Conservation (phyloP, 2,113 vertebrate species). For the Blennius ocellaris region DNA sequence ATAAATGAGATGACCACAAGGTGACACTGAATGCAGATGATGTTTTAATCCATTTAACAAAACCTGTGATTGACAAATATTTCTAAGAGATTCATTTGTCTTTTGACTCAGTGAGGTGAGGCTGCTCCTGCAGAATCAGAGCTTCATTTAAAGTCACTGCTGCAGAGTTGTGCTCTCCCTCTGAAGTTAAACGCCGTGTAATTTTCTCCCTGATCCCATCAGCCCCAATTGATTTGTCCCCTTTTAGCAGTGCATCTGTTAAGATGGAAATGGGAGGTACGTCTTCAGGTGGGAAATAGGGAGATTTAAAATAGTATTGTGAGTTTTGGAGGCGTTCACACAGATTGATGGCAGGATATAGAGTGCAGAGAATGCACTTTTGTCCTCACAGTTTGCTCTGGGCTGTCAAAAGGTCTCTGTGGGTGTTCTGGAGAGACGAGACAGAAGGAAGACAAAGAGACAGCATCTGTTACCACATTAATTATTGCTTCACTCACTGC, state of each 20-base stretch:
- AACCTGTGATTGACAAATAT: too few relatives aligned
- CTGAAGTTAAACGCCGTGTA: conserved; percentile 23
- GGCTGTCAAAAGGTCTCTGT: conserved; percentile 38
- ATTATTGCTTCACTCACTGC: conserved; percentile 58
- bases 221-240: conserved; percentile 1
- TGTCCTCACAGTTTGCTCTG: conserved; percentile 31
- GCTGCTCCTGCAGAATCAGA: not conserved
- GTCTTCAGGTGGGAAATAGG: not conserved
- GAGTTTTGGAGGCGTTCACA: not conserved
- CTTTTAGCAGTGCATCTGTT: conserved; percentile 1
- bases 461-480: conserved; percentile 48
- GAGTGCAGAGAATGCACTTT: too few relatives aligned
- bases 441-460: conserved; percentile 19
- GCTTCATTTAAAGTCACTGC: conserved; percentile 7
- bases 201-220: conserved; percentile 15
- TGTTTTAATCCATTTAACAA: too few relatives aligned
- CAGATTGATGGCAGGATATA: too few relatives aligned
- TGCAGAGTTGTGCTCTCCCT: not conserved
- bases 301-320: too few relatives aligned
- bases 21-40: too few relatives aligned
- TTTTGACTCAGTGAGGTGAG: not conserved
- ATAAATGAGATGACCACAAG: too few relatives aligned
- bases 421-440: conserved; percentile 27
- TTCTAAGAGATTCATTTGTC: too few relatives aligned
- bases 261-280: too few relatives aligned